A percentile compares a stretch with the other conserved stretches of the same genome.
These are phyloP conservation scores for Sparus aurata DNA, from an alignment of 2,797 vertebrate genomes.

Conservation along the genomic window DNA sequence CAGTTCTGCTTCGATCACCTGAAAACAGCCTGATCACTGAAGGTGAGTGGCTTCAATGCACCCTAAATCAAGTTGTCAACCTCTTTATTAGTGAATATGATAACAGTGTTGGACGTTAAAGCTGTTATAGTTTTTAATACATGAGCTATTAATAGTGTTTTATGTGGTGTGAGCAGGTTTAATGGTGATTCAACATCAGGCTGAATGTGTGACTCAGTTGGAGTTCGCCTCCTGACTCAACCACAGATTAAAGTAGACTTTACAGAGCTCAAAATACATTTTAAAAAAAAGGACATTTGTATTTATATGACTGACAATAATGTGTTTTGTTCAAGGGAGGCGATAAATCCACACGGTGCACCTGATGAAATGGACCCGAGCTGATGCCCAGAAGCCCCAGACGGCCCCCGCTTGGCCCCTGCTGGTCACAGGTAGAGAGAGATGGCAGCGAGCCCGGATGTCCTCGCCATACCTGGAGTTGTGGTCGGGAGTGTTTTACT, in stretches of 20 bases:
- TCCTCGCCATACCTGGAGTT: conserved; percentile 62
- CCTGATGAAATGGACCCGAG: conserved; percentile 71
- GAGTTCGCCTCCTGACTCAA: conserved; percentile 34
- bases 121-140: not conserved
- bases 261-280: conserved; percentile 5
- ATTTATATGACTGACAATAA: conserved; percentile 5
- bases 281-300: not conserved
- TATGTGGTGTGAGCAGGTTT: conserved; percentile 48
- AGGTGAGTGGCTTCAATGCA: conserved; percentile 34
- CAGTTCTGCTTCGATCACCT: conserved; percentile 53
- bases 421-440: conserved; percentile 72
- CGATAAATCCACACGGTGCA: conserved; percentile 23
- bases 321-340: conserved; percentile 37
- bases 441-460: conserved; percentile 69
- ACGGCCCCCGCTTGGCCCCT: conserved; percentile 54
- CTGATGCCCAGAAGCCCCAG: conserved; percentile 61
- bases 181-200: conserved; percentile 71
- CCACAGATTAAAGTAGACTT: conserved; percentile 29
- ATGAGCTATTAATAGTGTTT: conserved; percentile 43
- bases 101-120: not conserved
- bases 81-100: not conserved
- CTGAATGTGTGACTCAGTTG: conserved; percentile 64
- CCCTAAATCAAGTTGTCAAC: not conserved
- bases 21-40: conserved; percentile 36
- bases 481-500: conserved; percentile 78